phyloP scores from a whole-genome alignment of 2,797 vertebrate species.

The Pogoniulus pusillus region DNA sequence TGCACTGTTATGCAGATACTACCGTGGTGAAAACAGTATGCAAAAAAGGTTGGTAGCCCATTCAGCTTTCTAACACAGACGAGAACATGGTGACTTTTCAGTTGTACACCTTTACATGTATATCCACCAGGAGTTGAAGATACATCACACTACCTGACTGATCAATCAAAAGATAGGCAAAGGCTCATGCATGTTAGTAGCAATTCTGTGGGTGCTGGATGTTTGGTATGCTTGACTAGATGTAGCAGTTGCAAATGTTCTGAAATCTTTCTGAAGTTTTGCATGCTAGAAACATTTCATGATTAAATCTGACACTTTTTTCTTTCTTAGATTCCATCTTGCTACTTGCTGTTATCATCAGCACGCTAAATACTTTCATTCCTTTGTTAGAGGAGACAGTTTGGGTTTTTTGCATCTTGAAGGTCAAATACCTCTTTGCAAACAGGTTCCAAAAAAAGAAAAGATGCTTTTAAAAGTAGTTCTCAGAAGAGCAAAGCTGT shows the following conservation, averaged over 20 bases:
- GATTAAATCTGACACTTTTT: not conserved
- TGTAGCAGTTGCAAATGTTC: not conserved
- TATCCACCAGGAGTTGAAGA: not conserved
- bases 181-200: not conserved
- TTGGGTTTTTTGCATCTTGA: not conserved
- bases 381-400: not conserved
- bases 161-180: not conserved
- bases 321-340: not conserved
- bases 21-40: not conserved
- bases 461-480: not conserved
- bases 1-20: not conserved
- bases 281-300: not conserved
- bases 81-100: not conserved
- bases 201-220: not conserved
- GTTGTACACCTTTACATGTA: not conserved
- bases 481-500: not conserved
- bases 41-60: not conserved
- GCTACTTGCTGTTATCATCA: not conserved
- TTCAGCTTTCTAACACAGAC: not conserved
- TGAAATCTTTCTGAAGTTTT: not conserved
- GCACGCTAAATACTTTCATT: not conserved
- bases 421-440: not conserved
- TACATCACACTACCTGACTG: not conserved
- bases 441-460: not conserved
- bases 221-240: not conserved